Conservation (phyloP, 2,888 invertebrate species). For the Cinara cedri region DNA sequence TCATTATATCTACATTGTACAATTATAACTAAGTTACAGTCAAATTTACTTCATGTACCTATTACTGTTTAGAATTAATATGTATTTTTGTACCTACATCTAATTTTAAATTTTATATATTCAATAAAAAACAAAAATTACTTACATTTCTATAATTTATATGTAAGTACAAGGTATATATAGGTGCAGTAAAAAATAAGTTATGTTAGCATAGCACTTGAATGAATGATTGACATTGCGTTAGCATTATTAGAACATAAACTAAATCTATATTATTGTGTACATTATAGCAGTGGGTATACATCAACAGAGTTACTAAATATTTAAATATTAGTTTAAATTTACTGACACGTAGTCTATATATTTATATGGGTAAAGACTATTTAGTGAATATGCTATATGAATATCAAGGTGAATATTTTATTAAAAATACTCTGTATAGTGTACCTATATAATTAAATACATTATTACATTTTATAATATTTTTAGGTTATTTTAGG, state of each 20-base stretch:
- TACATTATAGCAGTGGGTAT: background rate
- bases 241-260: conserved; percentile 1
- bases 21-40: too few species aligned
- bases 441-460: too few species aligned
- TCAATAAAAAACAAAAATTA: background rate
- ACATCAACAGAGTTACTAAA: conserved; percentile 2
- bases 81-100: too few species aligned
- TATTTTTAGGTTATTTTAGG: too few species aligned
- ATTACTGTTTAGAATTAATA: too few species aligned
- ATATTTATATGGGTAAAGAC: background rate
- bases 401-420: too few species aligned
- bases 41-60: too few species aligned
- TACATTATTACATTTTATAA: too few species aligned
- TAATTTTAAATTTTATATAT: too few species aligned
- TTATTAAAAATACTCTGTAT: too few species aligned
- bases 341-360: conserved; percentile 2
- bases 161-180: too few species aligned
- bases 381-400: background rate
- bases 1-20: too few species aligned
- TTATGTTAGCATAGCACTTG: background rate
- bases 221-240: background rate
- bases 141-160: background rate
- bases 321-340: conserved; percentile 10
- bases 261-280: background rate
- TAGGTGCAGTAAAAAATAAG: background rate